phyloP scores from a whole-genome alignment of 2,888 invertebrate genomes.

The Acanthosepion lycidas region DNA sequence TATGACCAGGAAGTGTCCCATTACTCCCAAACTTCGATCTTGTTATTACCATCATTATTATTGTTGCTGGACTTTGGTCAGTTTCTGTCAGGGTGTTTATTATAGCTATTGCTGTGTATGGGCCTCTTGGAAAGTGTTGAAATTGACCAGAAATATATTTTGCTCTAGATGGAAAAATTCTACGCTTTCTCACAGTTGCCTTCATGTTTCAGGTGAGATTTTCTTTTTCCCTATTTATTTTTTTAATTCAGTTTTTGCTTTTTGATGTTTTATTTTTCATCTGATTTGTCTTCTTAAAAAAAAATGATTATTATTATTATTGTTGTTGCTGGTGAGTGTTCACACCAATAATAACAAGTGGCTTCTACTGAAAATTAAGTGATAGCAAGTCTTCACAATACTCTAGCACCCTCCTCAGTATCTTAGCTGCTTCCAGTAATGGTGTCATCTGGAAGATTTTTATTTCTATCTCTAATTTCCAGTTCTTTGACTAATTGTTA shows the following conservation, averaged over 20 bases:
- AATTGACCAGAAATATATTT: not conserved
- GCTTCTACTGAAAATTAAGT: too few species aligned
- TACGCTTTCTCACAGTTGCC: not conserved
- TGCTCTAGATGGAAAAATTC: not conserved
- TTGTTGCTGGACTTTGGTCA: not conserved
- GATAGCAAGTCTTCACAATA: too few species aligned
- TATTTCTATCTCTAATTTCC: too few species aligned
- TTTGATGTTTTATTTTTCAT: not conserved
- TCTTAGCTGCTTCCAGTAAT: too few species aligned
- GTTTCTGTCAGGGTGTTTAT: not conserved
- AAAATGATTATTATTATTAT: too few species aligned
- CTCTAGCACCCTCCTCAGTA: too few species aligned
- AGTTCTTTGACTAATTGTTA: too few species aligned
- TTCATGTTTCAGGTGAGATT: not conserved
- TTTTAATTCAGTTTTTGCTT: too few species aligned
- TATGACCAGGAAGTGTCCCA: not conserved
- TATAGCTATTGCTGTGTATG: not conserved
- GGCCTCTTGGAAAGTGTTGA: not conserved
- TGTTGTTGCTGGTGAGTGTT: too few species aligned
- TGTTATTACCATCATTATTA: not conserved
- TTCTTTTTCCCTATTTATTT: not conserved
- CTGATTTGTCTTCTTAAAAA: too few species aligned
- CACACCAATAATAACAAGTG: too few species aligned
- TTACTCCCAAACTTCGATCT: not conserved
- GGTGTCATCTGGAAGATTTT: too few species aligned